A percentile compares a stretch with the other conserved stretches of the same genome.
phyloP scores from a whole-genome alignment of 2,113 vertebrate species.

The Ploceus nigricollis region DNA sequence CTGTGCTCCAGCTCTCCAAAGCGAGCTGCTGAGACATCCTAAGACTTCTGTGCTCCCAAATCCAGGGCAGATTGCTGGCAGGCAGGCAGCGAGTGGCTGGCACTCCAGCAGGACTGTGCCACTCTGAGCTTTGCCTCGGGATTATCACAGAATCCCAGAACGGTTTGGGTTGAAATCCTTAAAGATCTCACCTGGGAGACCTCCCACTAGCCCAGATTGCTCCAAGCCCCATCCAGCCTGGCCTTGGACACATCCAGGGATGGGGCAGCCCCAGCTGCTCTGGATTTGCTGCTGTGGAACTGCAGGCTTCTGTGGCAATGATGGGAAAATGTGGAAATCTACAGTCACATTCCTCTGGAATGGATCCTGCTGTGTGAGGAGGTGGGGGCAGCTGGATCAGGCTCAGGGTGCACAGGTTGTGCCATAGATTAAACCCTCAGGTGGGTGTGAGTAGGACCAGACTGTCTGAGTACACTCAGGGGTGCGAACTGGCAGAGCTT shows the following conservation, averaged over 20 bases:
- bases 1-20: not conserved
- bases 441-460: not conserved
- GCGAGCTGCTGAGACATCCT: not conserved
- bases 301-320: not conserved
- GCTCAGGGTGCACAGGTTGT: not conserved
- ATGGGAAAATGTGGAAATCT: not conserved
- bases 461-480: not conserved
- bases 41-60: not conserved
- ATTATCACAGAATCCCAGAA: not conserved
- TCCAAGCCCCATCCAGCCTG: not conserved
- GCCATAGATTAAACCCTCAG: not conserved
- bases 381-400: not conserved
- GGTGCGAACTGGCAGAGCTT: not conserved
- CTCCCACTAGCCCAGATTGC: fast-evolving
- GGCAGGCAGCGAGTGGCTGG: not conserved
- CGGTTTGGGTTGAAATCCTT: not conserved
- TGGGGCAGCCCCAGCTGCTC: not conserved
- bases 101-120: not conserved
- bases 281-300: not conserved
- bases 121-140: not conserved
- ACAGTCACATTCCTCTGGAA: not conserved
- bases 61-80: not conserved
- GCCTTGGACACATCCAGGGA: not conserved
- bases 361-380: not conserved
- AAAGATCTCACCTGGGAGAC: not conserved